Evolutionary conservation across 1,140 invertebrate species (phyloP).

Genomic region (Metopolophium dirhodum): DNA sequence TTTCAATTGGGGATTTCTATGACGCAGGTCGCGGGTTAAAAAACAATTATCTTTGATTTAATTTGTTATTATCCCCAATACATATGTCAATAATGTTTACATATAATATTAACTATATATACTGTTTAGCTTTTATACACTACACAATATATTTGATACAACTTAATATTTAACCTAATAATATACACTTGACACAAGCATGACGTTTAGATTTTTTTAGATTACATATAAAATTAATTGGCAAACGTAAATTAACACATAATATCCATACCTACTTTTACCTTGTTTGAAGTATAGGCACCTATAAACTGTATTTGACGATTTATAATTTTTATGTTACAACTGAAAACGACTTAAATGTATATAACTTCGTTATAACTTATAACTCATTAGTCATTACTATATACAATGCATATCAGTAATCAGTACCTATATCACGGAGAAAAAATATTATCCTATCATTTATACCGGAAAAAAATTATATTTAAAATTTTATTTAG

Average conservation of each 20-base stretch:
- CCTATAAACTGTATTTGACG: not conserved
- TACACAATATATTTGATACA: not conserved
- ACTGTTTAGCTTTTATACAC: not conserved
- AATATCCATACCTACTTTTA: not conserved
- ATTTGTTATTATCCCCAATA: not conserved
- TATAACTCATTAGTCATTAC: too few relatives aligned
- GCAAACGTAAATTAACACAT: not conserved
- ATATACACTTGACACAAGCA: not conserved
- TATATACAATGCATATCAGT: not conserved
- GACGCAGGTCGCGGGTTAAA: not conserved
- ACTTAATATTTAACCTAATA: too few relatives aligned
- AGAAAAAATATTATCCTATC: not conserved
- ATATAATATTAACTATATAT: not conserved
- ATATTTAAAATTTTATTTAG: not conserved
- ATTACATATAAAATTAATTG: not conserved
- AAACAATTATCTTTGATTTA: conserved; percentile 4
- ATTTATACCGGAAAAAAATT: not conserved
- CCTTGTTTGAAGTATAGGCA: not conserved
- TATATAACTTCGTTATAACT: not conserved
- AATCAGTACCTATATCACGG: too few relatives aligned
- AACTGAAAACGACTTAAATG: not conserved
- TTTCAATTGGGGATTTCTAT: not conserved
- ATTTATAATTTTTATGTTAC: not conserved
- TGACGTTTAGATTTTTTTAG: not conserved
- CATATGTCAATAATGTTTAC: not conserved